phyloP scores from a whole-genome alignment of 2,113 vertebrate genomes.

The Channa argus region DNA sequence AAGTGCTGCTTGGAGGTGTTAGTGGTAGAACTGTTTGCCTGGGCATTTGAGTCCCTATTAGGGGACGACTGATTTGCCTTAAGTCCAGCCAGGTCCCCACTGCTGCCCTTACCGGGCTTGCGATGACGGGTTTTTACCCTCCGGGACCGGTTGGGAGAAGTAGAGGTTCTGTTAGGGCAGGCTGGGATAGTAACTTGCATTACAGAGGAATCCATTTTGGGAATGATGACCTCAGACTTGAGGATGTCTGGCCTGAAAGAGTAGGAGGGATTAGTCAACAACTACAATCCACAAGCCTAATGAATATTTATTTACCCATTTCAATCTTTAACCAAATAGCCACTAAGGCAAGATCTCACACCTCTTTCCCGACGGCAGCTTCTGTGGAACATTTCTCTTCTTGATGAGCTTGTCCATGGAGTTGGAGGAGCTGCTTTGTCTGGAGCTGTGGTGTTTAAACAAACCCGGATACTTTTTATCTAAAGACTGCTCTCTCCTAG shows the following conservation, averaged over 20 bases:
- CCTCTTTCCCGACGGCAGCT: conserved; percentile 93
- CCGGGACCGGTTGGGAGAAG: conserved; percentile 90
- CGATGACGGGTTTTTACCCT: conserved; percentile 91
- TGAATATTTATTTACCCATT: conserved; percentile 33
- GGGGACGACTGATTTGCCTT: conserved; percentile 83
- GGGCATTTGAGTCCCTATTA: conserved; percentile 55
- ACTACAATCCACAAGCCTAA: background rate
- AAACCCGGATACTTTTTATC: conserved; percentile 94
- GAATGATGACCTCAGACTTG: conserved; percentile 93
- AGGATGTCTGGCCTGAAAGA: conserved; percentile 91
- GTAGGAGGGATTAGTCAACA: conserved; percentile 30
- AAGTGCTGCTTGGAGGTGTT: conserved; percentile 80
- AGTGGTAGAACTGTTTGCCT: conserved; percentile 51
- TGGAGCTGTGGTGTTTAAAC: conserved; percentile 90
- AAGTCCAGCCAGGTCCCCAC: conserved; percentile 89
- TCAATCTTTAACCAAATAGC: conserved; percentile 30
- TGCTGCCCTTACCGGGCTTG: conserved; percentile 90
- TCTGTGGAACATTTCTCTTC: conserved; percentile 96
- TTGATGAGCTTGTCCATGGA: conserved; percentile 97
- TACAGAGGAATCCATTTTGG: conserved; percentile 92
- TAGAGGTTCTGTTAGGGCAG: conserved; percentile 88
- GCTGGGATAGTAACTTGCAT: conserved; percentile 91
- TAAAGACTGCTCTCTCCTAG: conserved; percentile 93
- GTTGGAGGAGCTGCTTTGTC: conserved; percentile 88
- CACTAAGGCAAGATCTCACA: conserved; percentile 55